A percentile compares a stretch with the other conserved stretches of the same genome.
Evolutionary conservation across 2,113 vertebrate genomes (phyloP).

Genomic region (Theristicus caerulescens): DNA sequence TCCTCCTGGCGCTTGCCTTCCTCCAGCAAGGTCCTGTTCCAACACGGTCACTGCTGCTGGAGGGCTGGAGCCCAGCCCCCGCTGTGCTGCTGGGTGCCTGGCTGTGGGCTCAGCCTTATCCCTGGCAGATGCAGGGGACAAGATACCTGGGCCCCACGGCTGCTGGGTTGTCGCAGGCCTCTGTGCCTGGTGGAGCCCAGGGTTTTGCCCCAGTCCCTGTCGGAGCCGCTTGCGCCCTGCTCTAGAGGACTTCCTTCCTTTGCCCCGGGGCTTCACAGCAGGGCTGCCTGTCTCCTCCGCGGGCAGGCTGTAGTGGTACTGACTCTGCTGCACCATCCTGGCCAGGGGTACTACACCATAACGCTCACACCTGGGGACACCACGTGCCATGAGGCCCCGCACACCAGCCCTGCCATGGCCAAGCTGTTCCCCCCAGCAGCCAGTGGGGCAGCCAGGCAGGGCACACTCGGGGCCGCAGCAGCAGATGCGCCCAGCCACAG

Average conservation of each 20-base stretch:
- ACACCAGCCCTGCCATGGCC: neutral
- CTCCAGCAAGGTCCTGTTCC: neutral
- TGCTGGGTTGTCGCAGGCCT: neutral
- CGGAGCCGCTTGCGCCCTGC: neutral
- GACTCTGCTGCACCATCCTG: slow-evolving; percentile 56
- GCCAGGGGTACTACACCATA: slow-evolving; percentile 52
- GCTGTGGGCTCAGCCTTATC: neutral
- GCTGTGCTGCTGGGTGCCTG: neutral
- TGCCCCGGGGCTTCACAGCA: accelerated
- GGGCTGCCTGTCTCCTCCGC: accelerated
- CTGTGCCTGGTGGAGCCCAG: accelerated
- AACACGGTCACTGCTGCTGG: neutral
- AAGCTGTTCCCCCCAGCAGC: neutral
- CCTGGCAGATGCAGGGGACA: accelerated
- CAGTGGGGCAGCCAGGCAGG: no score
- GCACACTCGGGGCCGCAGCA: accelerated
- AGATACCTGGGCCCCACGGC: accelerated
- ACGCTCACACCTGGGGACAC: slow-evolving; percentile 58
- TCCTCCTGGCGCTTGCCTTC: accelerated
- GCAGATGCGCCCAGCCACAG: neutral
- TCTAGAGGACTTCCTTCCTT: neutral
- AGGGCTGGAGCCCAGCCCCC: neutral
- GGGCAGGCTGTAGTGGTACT: slow-evolving; percentile 15
- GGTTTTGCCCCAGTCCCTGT: neutral
- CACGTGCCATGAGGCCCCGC: accelerated